Conservation (phyloP, 1,140 invertebrate genomes). For the Pachyrhynchus sulphureomaculatus region DNA sequence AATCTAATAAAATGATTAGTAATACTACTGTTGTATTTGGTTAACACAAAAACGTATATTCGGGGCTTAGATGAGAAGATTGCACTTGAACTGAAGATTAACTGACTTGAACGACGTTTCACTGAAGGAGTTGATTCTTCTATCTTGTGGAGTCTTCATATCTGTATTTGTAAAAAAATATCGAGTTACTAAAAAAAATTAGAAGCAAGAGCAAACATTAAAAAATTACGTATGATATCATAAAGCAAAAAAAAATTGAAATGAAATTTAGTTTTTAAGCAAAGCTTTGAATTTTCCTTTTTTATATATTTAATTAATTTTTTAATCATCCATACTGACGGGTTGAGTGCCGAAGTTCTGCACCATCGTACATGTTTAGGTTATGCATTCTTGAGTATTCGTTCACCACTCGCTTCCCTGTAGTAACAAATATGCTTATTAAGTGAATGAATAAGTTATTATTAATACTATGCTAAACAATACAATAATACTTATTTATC, state of each 20-base stretch:
- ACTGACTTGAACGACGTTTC: constrained; percentile 45
- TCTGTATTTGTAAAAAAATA: constrained; percentile 43
- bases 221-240: constrained; percentile 7
- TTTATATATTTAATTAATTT: constrained; percentile 45
- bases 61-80: constrained; percentile 32
- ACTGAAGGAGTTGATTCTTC: constrained; percentile 41
- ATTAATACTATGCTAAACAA: too few species aligned
- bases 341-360: constrained; percentile 65
- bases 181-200: constrained; percentile 23
- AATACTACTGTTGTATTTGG: too few species aligned
- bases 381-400: constrained; percentile 68
- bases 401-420: constrained; percentile 59
- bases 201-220: constrained; percentile 1
- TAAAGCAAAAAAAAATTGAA: constrained; percentile 11
- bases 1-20: too few species aligned
- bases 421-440: constrained; percentile 9
- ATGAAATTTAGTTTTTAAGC: constrained; percentile 15
- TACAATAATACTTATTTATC: too few species aligned
- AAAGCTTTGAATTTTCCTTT: too few species aligned
- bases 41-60: too few species aligned
- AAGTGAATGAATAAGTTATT: too few species aligned
- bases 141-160: constrained; percentile 48
- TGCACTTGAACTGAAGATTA: constrained; percentile 48
- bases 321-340: constrained; percentile 71
- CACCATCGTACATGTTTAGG: constrained; percentile 69